These are phyloP conservation scores for Pachycephus smyrnensis DNA, from an alignment of 2,888 invertebrate genomes.

Conservation along the genomic window DNA sequence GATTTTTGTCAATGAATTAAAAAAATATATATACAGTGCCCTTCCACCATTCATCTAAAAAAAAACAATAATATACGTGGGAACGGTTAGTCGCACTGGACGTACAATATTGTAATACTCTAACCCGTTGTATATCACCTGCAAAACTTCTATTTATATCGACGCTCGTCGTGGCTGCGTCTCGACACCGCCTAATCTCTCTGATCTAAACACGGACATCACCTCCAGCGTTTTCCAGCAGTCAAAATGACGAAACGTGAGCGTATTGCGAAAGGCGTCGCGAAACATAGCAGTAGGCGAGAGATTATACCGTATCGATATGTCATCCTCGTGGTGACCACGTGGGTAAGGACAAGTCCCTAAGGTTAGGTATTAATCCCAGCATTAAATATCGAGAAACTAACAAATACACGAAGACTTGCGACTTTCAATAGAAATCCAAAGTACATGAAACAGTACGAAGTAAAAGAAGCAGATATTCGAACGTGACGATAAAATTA, in stretches of 20 bases:
- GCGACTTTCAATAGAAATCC: not conserved
- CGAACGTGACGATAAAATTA: not conserved
- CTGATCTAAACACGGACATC: not conserved
- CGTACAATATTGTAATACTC: too few species aligned
- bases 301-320: not conserved
- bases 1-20: not conserved
- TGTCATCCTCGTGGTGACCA: not conserved
- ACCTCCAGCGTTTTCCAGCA: not conserved
- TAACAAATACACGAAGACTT: not conserved
- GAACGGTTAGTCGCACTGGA: too few species aligned
- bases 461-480: not conserved
- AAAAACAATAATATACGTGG: too few species aligned
- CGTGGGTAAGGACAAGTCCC: not conserved
- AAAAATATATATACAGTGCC: too few species aligned
- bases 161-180: not conserved
- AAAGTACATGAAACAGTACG: not conserved
- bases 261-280: not conserved
- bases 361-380: not conserved
- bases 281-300: not conserved
- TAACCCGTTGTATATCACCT: not conserved
- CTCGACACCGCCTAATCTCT: not conserved
- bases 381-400: not conserved
- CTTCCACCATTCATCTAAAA: too few species aligned
- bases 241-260: not conserved
- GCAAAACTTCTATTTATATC: not conserved